These are phyloP conservation scores for Nerophis ophidion DNA, from an alignment of 2,113 vertebrate species.

Conservation along the genomic window DNA sequence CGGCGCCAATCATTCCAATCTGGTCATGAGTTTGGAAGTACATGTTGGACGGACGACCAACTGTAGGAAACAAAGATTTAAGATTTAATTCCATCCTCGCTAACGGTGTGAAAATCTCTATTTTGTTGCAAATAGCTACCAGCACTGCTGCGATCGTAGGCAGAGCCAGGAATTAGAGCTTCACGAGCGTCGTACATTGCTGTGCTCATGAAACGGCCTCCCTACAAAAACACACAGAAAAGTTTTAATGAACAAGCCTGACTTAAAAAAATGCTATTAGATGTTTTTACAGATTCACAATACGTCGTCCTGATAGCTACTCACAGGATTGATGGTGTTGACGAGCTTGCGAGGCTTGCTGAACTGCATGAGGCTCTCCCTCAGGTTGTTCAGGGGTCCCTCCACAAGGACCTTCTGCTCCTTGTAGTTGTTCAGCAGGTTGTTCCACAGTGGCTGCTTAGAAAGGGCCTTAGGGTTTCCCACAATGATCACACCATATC, in stretches of 20 bases:
- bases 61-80: slow-evolving; percentile 14
- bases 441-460: slow-evolving; percentile 97
- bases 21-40: slow-evolving; percentile 99
- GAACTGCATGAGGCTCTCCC: slow-evolving; percentile 99
- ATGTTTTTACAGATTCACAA: background rate
- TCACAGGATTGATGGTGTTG: slow-evolving; percentile 97
- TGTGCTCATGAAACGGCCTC: slow-evolving; percentile 96
- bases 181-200: slow-evolving; percentile 98
- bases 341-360: slow-evolving; percentile 97
- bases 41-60: slow-evolving; percentile 91
- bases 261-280: background rate
- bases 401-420: slow-evolving; percentile 98
- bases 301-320: slow-evolving; percentile 31
- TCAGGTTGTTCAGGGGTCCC: slow-evolving; percentile 95
- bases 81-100: background rate
- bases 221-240: slow-evolving; percentile 66
- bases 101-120: background rate
- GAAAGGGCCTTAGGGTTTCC: slow-evolving; percentile 96
- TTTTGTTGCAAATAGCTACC: slow-evolving; percentile 22
- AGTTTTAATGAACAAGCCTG: background rate
- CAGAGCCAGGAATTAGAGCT: slow-evolving; percentile 94
- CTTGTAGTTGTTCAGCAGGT: slow-evolving; percentile 97
- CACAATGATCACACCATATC: slow-evolving; percentile 96
- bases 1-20: slow-evolving; percentile 94
- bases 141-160: slow-evolving; percentile 88